These are phyloP conservation scores for Anguilla japonica DNA, from an alignment of 2,113 vertebrate species.

Conservation along the genomic window DNA sequence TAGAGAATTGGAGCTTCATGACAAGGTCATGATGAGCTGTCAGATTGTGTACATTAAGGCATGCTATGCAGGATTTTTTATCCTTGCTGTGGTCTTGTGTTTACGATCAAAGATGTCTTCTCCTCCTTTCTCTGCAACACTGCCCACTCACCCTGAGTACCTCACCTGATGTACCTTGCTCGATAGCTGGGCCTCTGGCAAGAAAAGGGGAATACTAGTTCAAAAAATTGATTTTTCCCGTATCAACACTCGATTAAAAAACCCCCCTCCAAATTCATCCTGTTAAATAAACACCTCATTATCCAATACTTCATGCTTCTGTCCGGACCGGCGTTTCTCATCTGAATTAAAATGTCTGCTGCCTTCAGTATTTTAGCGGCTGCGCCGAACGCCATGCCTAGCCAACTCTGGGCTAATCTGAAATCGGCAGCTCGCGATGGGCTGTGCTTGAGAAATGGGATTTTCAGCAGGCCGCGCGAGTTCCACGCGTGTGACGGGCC, in stretches of 20 bases:
- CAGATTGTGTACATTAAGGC: not conserved
- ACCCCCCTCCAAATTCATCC: conserved; percentile 51
- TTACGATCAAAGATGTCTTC: no score
- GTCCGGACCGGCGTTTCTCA: conserved; percentile 29
- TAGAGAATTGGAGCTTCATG: not conserved
- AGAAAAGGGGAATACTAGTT: conserved; percentile 33
- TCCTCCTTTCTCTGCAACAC: no score
- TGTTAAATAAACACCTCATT: conserved; percentile 46
- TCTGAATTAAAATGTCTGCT: conserved; percentile 34
- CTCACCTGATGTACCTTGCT: no score
- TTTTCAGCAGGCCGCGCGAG: conserved; percentile 23
- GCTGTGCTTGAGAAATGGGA: conserved; percentile 44
- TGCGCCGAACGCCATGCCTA: conserved; percentile 39
- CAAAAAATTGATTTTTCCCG: conserved; percentile 51
- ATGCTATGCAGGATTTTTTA: not conserved
- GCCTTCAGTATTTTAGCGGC: conserved; percentile 33
- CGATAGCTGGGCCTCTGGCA: not conserved
- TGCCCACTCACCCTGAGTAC: no score
- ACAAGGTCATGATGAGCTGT: not conserved
- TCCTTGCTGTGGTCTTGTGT: no score
- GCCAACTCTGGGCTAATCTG: conserved; percentile 34
- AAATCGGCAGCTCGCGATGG: conserved; percentile 38
- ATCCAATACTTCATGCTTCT: conserved; percentile 50
- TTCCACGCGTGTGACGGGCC: no score
- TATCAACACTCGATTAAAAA: conserved; percentile 56